Evolutionary conservation across 35 echinoderm and acorn worm species (phyloP), one percentile per base, ranked within the genome.

Genomic region (Amphiura filiformis): DNA sequence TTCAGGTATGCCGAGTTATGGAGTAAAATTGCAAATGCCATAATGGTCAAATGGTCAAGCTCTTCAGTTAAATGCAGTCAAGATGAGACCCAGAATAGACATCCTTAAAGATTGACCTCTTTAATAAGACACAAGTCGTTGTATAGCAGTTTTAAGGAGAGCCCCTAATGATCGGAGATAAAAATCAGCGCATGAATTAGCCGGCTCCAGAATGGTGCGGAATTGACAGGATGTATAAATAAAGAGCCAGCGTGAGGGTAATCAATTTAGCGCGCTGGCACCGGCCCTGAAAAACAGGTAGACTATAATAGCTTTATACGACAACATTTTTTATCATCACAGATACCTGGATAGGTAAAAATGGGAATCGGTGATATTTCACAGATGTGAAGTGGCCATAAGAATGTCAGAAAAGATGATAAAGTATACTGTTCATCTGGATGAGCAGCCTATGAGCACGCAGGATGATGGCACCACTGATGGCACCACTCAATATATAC

Each of bases 191-290:
- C 28, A 70, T 70, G 61, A 70, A 70, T 70, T 70, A 70, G 61
- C 61, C 26, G 61, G 61, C 61, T 70, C 61, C 61, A 70, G 61
- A 15, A n/a, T 70, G 61, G 61, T 70, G 61, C 61, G 15, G 61
- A 23, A 70, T 70, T 70, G 61, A 70, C 61, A 70, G 61, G 17
- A 70, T 70, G 61, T 70, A 70, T 70, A 70, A 70, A 70, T 70
- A 70, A 70, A 70, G 61, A 70, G 61, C 1, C 61, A 70, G 61
- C 17, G 61, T 30, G 61, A 70, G 61, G 4, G 61, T 70, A 70
- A 70, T 70, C 61, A 70, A 70, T 70, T 70, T 70, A 70, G 61
- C 61, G 61, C 15, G 61, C 61, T 70, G 61, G 61, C 61, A 70
- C 61, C 61, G 61, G 28, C 61, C 61, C 15, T 70, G 61, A 70